phyloP scores from a whole-genome alignment of 2,888 invertebrate species.

The Argyresthia albistria region DNA sequence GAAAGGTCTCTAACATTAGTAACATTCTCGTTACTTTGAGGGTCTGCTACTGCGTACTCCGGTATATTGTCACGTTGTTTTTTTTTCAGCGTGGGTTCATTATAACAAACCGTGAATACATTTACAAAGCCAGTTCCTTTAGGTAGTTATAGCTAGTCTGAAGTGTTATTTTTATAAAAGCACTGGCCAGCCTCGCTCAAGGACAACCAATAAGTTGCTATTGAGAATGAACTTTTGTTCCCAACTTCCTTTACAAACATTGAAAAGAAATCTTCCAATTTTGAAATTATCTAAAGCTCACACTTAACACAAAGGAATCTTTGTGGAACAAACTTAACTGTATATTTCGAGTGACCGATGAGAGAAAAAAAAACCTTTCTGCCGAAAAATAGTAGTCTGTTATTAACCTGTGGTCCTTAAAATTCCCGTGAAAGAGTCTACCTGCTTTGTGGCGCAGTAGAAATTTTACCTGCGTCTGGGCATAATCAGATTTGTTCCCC shows the following conservation, averaged over 20 bases:
- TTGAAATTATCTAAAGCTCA: constrained; percentile 15
- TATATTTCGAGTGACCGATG: constrained; percentile 48
- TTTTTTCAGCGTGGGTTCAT: too few relatives aligned
- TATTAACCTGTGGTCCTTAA: constrained; percentile 25
- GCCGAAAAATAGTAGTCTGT: constrained; percentile 18
- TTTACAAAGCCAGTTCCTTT: too few relatives aligned
- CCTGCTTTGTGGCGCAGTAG: constrained; percentile 25
- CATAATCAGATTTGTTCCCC: constrained; percentile 27
- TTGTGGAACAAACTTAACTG: constrained; percentile 38
- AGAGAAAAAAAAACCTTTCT: constrained; percentile 34
- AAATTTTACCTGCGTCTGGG: constrained; percentile 9
- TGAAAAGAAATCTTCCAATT: too few relatives aligned
- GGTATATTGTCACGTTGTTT: too few relatives aligned
- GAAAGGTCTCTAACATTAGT: too few relatives aligned
- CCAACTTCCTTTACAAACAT: too few relatives aligned
- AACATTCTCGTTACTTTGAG: too few relatives aligned
- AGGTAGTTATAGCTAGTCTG: not conserved
- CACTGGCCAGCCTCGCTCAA: not conserved
- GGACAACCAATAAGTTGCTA: constrained; percentile 3
- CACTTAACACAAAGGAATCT: constrained; percentile 41
- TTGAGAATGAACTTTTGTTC: constrained; percentile 1
- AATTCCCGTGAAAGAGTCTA: constrained; percentile 51
- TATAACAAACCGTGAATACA: too few relatives aligned
- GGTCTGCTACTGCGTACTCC: too few relatives aligned
- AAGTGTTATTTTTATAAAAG: not conserved